Evolutionary conservation across 2,113 vertebrate species (phyloP).

Genomic region (Neolamprologus kungweensis): DNA sequence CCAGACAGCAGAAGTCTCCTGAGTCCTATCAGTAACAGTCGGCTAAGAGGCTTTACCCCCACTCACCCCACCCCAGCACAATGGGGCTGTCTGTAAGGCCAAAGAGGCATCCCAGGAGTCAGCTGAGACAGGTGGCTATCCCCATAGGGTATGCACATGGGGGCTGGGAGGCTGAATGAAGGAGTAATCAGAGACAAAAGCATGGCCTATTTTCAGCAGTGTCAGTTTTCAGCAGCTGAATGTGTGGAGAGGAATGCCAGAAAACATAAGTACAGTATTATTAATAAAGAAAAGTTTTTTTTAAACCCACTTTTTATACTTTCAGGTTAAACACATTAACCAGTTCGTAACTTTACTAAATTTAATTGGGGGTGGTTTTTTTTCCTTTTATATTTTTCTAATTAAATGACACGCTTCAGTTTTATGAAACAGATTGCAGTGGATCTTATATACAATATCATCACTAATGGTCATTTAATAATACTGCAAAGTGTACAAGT

Average conservation of each 20-base stretch:
- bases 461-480: neutral
- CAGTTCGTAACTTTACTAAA: neutral
- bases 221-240: constrained; percentile 32
- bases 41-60: constrained; percentile 43
- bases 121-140: constrained; percentile 59
- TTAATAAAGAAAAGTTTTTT: neutral
- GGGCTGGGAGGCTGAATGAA: constrained; percentile 37
- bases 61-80: constrained; percentile 38
- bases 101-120: constrained; percentile 43
- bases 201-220: constrained; percentile 17
- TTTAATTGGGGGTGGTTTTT: neutral
- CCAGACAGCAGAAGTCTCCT: constrained; percentile 12
- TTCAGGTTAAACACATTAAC: neutral
- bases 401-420: neutral
- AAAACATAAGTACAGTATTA: neutral
- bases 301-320: neutral
- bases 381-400: neutral
- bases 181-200: constrained; percentile 55
- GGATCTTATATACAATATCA: neutral
- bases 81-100: constrained; percentile 34
- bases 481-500: neutral
- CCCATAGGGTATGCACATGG: constrained; percentile 51
- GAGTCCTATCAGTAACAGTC: constrained; percentile 51
- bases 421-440: neutral
- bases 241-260: neutral